Conservation (phyloP, 2,888 invertebrate species). For the Eristalinus aeneus region DNA sequence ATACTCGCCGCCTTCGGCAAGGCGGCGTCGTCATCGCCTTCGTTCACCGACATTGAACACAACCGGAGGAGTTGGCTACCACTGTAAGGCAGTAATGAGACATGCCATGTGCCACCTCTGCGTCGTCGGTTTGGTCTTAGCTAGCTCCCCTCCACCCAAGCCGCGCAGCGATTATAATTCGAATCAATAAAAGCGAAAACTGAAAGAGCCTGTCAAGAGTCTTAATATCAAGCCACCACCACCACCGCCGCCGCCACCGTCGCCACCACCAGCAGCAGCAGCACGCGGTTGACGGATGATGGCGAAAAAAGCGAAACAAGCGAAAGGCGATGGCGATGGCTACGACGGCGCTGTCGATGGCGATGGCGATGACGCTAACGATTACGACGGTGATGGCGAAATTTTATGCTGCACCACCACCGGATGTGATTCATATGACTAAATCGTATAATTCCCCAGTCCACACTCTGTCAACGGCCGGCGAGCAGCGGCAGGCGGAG, state of each 20-base stretch:
- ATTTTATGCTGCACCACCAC: constrained; percentile 68
- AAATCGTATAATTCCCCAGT: constrained; percentile 64
- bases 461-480: neutral
- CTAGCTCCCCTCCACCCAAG: neutral
- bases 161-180: constrained; percentile 31
- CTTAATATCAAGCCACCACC: constrained; percentile 9
- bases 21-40: neutral
- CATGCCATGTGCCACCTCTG: constrained; percentile 34
- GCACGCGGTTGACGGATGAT: neutral
- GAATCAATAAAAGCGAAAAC: constrained; percentile 62
- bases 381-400: constrained; percentile 53
- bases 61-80: constrained; percentile 10
- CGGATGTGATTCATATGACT: constrained; percentile 70
- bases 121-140: constrained; percentile 24
- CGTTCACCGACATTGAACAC: constrained; percentile 57
- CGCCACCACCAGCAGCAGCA: neutral
- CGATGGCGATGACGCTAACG: constrained; percentile 18
- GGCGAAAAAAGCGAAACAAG: neutral
- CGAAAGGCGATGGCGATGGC: neutral
- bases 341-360: constrained; percentile 14
- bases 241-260: neutral
- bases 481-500: neutral
- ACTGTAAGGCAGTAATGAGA: constrained; percentile 7
- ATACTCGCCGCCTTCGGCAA: neutral
- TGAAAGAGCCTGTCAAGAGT: constrained; percentile 21